Evolutionary conservation across 92 coral and sea anemone species (phyloP), one percentile per base, ranked within the genome.

Genomic region (Micromussa lordhowensis): DNA sequence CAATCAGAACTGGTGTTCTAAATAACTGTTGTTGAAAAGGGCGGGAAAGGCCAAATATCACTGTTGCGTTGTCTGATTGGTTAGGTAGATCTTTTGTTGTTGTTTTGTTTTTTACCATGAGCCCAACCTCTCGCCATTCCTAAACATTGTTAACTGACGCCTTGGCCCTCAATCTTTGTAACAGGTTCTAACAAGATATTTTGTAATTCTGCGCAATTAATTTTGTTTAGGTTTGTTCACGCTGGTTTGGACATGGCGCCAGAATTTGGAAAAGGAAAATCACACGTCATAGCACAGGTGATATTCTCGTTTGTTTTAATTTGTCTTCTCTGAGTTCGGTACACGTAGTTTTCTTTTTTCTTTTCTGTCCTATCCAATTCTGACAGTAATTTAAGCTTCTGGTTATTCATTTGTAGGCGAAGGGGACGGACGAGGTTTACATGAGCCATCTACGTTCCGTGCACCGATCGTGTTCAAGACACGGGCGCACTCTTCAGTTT

Each of bases 251-350:
- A 94, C 88, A 72, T 71, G 38, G 87, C 93, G 5, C 94, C 91
- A 32, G 99, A 97, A 51, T 92, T 96, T 40, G 97, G 96, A 2
- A 87, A 66, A 85, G 99, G 97, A 28, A 91, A 95, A 63, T 96
- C 99, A 4, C 87, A 91, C 51, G 88, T 88, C 28, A 76, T 91
- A 29, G 93, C 93, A 72, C 87, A 96, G 93, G 97, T 96, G 75
- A 26, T n/a, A 3, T 38, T 29, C 34, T 55, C 17, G 31, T 7
- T 28, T n/a, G 26, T 26, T 66, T 21, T 19, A 16, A 55, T 16
- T 16, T 55, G 61, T 19, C 15, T 24, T 28, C 2, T 4, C 12
- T 1, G 30, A 24, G 26, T 66, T 66, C 11, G 5, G 7, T 66
- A 63, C 69, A 22, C 29, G 71, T 4, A 26, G 5, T 66, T 9